phyloP scores from a whole-genome alignment of 2,888 invertebrate genomes.

The Tuberolachnus salignus region DNA sequence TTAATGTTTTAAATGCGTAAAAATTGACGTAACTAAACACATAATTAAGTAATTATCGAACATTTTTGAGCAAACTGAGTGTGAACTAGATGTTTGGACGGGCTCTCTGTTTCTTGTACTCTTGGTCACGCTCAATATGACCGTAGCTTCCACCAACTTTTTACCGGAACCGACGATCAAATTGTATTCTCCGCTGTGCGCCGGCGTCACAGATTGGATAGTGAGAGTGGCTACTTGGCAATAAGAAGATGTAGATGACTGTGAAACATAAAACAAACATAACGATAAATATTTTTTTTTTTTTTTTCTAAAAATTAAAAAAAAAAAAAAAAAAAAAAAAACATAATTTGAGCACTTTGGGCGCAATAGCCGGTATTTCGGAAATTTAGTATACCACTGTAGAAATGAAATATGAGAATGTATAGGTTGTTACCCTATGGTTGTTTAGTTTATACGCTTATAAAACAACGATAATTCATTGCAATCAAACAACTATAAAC shows the following conservation, averaged over 20 bases:
- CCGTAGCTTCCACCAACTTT: slow-evolving; percentile 70
- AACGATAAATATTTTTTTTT: too few species aligned
- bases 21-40: slow-evolving; percentile 55
- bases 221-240: slow-evolving; percentile 69
- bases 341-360: too few species aligned
- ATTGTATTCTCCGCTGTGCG: slow-evolving; percentile 71
- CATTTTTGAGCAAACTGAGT: slow-evolving; percentile 55
- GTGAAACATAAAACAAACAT: slow-evolving; percentile 60
- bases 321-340: neutral
- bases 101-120: slow-evolving; percentile 52
- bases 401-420: too few species aligned
- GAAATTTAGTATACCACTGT: too few species aligned
- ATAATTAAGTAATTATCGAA: slow-evolving; percentile 42
- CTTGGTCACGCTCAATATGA: slow-evolving; percentile 69
- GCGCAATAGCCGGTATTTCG: too few species aligned
- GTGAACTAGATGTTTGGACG: slow-evolving; percentile 54
- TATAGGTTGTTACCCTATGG: too few species aligned
- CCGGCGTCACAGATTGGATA: slow-evolving; percentile 67
- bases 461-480: too few species aligned
- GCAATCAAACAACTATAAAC: too few species aligned
- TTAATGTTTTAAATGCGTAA: slow-evolving; percentile 45
- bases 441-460: too few species aligned
- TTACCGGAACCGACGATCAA: slow-evolving; percentile 70
- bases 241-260: slow-evolving; percentile 67
- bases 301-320: neutral